phyloP scores from a whole-genome alignment of 2,113 vertebrate species.

The Tetraodon nigroviridis region DNA sequence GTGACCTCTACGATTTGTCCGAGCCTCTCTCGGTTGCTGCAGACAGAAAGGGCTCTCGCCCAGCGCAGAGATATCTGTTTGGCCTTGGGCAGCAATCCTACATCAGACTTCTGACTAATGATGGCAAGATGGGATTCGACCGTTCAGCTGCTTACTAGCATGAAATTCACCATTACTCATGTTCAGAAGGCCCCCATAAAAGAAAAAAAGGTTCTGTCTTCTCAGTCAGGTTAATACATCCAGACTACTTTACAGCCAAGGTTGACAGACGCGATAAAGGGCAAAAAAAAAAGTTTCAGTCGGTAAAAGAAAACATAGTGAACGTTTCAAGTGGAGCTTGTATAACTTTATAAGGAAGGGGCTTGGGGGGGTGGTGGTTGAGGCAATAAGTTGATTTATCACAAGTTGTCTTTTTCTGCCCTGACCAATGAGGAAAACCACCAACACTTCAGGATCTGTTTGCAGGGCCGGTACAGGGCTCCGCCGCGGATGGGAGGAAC shows the following conservation, averaged over 20 bases:
- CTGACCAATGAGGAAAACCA: constrained; percentile 75
- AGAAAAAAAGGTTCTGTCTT: constrained; percentile 15
- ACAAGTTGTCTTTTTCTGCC: constrained; percentile 64
- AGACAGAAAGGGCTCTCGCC: constrained; percentile 17
- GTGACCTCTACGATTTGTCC: constrained; percentile 14
- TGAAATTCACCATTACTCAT: constrained; percentile 63
- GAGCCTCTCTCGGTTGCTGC: constrained; percentile 6
- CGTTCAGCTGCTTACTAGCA: constrained; percentile 51
- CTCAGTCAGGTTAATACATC: constrained; percentile 42
- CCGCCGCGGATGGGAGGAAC: constrained; percentile 75
- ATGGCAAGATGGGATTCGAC: constrained; percentile 46
- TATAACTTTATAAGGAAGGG: constrained; percentile 33
- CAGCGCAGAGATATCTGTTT: constrained; percentile 18
- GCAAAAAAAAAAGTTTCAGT: constrained; percentile 9
- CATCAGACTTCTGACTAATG: constrained; percentile 40
- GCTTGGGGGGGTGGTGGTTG: not conserved
- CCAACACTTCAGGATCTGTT: constrained; percentile 80
- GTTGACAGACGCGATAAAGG: constrained; percentile 37
- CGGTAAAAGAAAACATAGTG: constrained; percentile 24
- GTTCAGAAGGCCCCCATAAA: constrained; percentile 46
- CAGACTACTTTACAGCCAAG: constrained; percentile 38
- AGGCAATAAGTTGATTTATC: constrained; percentile 51
- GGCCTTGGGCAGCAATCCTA: constrained; percentile 25
- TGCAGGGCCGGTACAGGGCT: constrained; percentile 46
- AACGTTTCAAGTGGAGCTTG: constrained; percentile 36